These are phyloP conservation scores for Xenotilapia longispinis DNA, from an alignment of 2,113 vertebrate genomes.

Conservation along the genomic window DNA sequence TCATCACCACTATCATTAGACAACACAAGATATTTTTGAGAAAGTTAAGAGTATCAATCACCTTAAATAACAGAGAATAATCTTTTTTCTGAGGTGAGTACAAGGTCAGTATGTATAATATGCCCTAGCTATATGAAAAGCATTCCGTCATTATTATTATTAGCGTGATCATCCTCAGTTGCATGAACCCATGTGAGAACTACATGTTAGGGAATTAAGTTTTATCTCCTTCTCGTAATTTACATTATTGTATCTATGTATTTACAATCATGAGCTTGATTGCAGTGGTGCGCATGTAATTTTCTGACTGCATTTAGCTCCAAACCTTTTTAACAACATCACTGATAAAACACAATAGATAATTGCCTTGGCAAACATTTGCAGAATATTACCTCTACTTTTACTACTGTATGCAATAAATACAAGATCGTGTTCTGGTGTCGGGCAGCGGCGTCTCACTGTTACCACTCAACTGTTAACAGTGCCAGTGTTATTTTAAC, in stretches of 20 bases:
- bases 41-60: background rate
- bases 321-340: background rate
- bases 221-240: background rate
- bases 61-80: background rate
- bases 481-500: background rate
- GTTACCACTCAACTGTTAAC: background rate
- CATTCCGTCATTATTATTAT: background rate
- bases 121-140: background rate
- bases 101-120: background rate
- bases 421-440: background rate
- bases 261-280: background rate
- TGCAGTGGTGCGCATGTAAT: background rate
- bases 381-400: background rate
- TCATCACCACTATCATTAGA: background rate
- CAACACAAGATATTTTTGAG: background rate
- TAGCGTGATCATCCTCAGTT: background rate
- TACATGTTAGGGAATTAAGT: background rate
- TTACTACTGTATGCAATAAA: background rate
- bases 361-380: background rate
- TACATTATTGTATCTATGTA: background rate
- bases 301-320: background rate
- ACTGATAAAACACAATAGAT: background rate
- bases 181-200: background rate
- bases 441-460: background rate
- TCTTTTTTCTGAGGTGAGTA: background rate